These are phyloP conservation scores for Papilio aristodemus DNA, from an alignment of 1,140 invertebrate species.

Conservation along the genomic window DNA sequence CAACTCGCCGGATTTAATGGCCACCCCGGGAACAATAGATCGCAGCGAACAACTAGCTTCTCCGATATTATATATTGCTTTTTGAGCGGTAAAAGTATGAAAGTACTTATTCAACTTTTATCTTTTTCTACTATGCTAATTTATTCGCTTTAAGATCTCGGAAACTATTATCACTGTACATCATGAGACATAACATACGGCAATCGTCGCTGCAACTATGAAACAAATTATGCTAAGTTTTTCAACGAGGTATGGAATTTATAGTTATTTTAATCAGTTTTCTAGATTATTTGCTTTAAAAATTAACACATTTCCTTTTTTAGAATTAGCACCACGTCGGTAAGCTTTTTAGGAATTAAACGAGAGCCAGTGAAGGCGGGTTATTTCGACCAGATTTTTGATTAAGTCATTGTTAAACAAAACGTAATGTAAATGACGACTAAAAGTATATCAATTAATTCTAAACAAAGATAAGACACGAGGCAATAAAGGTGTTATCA, in stretches of 20 bases:
- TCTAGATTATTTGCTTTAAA: background rate
- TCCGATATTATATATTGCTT: slow-evolving; percentile 34
- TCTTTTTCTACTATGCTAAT: slow-evolving; percentile 32
- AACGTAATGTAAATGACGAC: background rate
- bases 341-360: too few relatives aligned
- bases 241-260: too few relatives aligned
- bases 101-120: slow-evolving; percentile 30
- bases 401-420: background rate
- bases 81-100: slow-evolving; percentile 30
- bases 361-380: too few relatives aligned
- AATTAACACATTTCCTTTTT: background rate
- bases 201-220: slow-evolving; percentile 7
- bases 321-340: too few relatives aligned
- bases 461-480: background rate
- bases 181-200: background rate
- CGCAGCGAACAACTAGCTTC: slow-evolving; percentile 13
- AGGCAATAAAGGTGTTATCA: slow-evolving; percentile 26
- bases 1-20: slow-evolving; percentile 44
- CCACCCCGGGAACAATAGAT: slow-evolving; percentile 32
- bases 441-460: slow-evolving; percentile 11
- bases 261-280: too few relatives aligned
- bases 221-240: slow-evolving; percentile 12
- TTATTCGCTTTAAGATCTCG: slow-evolving; percentile 14
- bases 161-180: slow-evolving; percentile 5
- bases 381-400: too few relatives aligned